Evolutionary conservation across 1,140 invertebrate genomes (phyloP), one percentile per base, ranked within the genome.

Genomic region (Stratiolaelaps scimitus): DNA sequence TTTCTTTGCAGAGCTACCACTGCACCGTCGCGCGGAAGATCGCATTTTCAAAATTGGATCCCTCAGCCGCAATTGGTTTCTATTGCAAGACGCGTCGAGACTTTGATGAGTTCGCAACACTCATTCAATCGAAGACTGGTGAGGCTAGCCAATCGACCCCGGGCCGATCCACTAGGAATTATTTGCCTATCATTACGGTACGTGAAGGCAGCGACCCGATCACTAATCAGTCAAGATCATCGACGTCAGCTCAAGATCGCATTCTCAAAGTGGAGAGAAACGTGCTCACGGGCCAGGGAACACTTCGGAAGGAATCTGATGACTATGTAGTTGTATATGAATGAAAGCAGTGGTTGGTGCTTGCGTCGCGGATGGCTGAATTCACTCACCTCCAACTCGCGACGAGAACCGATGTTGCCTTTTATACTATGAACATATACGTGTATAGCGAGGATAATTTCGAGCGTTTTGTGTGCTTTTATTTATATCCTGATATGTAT

Each of bases 61-160:
- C 90, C 1, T 91, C 88, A 65, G 92, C 89, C 75, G 89, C 89
- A 70, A 83, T 92, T 47, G 89, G 89, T n/a, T 93, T 93, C 75
- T 91, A 79, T 76, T 85, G 88, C 71, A 78, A 81, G 47, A 84
- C 83, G 65, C 82, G 82, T 76, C 78, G 81, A 65, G 85, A 91
- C 68, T 89, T 92, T 76, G 80, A 87, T 66, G 83, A 79, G 56
- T 86, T 90, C 74, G 75, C 85, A 43, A 82, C 84, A 83, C 73
- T 79, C 81, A 71, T 81, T 82, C 72, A 76, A 75, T 6, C 15
- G 17, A 34, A 29, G 34, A 40, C 34, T 4, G 34, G 34, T 6
- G 34, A 40, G 10, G 34, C 34, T 4, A 40, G 34, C 34, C 34
- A 1, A 60, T 34, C 13, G 53, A 26, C 17, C 4, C 53, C 15